These are phyloP conservation scores for Platorchestia sp. DNA, from an alignment of 1,140 invertebrate genomes.

Conservation along the genomic window DNA sequence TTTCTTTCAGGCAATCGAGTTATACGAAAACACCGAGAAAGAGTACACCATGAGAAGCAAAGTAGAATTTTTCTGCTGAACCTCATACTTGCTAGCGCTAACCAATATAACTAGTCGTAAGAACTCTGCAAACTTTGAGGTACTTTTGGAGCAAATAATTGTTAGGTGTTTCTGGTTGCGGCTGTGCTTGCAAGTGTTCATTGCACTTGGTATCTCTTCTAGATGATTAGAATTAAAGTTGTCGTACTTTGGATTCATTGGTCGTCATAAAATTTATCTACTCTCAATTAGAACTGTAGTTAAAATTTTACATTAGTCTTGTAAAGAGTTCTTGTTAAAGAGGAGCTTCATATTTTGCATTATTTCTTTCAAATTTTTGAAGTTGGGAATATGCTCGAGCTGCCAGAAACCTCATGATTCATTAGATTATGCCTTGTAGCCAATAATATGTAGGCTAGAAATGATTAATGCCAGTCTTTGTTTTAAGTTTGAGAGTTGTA, in stretches of 20 bases:
- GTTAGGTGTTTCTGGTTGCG: conserved; percentile 7
- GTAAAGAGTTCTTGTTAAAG: not conserved
- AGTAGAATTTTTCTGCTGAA: conserved; percentile 89
- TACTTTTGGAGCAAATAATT: not conserved
- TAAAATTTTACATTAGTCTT: not conserved
- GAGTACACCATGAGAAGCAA: conserved; percentile 92
- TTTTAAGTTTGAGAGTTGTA: not conserved
- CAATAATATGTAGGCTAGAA: not conserved
- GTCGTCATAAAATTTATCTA: not conserved
- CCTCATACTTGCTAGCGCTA: conserved; percentile 32
- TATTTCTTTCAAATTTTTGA: not conserved
- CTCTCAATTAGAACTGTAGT: not conserved
- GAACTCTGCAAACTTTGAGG: conserved; percentile 7
- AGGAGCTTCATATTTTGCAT: not conserved
- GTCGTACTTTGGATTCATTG: not conserved
- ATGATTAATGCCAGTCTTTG: not conserved
- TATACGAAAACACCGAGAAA: conserved; percentile 95
- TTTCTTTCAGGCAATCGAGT: conserved; percentile 86
- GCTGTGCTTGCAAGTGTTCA: conserved; percentile 29
- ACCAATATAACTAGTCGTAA: conserved; percentile 41
- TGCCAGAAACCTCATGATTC: not conserved
- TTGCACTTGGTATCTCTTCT: conserved; percentile 16
- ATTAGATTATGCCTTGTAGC: not conserved
- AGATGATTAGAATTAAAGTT: not conserved
- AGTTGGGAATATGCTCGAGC: not conserved